Conservation (phyloP, 2,797 vertebrate species). For the Epinephelus coioides region DNA sequence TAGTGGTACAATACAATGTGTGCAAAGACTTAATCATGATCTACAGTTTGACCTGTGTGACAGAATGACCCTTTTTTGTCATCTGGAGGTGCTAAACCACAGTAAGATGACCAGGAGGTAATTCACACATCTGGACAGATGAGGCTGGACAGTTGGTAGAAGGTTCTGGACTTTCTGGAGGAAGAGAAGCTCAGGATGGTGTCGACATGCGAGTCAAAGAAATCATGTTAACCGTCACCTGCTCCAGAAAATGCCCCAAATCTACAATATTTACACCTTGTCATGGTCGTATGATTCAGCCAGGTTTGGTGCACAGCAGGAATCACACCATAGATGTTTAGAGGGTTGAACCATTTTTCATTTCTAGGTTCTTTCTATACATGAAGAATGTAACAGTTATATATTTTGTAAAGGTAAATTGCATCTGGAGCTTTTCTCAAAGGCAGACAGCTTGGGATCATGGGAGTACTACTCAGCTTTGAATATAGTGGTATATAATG, state of each 20-base stretch:
- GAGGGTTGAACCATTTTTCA: neutral
- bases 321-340: neutral
- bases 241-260: neutral
- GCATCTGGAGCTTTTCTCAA: too few species aligned
- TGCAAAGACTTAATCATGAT: neutral
- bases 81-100: neutral
- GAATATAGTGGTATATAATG: neutral
- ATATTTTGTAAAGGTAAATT: neutral
- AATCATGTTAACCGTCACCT: neutral
- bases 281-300: neutral
- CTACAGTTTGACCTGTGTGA: constrained; percentile 4
- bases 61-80: neutral
- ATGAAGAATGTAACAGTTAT: neutral
- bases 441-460: too few species aligned
- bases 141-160: neutral
- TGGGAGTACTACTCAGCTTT: neutral
- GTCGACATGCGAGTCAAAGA: constrained; percentile 1
- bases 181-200: neutral
- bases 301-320: neutral
- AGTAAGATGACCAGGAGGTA: constrained; percentile 1
- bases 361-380: neutral
- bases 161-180: too few species aligned
- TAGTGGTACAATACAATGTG: neutral
- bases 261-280: neutral
- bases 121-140: neutral